Base-by-base conservation (phyloP, 2,113 vertebrate genomes). In the Taurulus bubalis region DNA sequence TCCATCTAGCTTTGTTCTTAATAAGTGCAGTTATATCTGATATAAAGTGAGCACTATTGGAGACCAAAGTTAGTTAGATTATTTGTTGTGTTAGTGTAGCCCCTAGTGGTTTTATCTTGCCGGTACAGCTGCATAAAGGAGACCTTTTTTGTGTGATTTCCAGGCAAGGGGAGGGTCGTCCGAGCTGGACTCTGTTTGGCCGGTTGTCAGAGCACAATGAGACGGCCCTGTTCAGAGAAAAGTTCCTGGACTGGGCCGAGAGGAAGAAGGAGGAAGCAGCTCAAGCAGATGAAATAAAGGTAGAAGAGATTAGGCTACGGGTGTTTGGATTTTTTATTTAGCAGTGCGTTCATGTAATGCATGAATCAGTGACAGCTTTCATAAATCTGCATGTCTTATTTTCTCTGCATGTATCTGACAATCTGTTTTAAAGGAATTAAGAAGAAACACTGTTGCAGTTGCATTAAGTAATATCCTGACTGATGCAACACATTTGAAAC, bases 201-300 rank as follows among this genome's bases (percentile, higher is more conserved):
- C 91, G 95, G 2, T 81, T 96, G 78, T 95, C 95, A 0, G 95
- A 96, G 89, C 95, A 96, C 93, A 96, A 96, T 15, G 95, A 96
- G 84, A 96, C 95, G 0, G 75, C 95, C 2, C 85, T 96, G 66
- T 96, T 96, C 92, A 94, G 86, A 85, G 95, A 96, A 91, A 96
- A 96, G 85, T 96, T 96, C 90, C 89, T 96, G 68, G 95, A 96
- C 89, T 96, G 95, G 95, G 93, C 94, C 0, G 95, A 95, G 75
- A 92, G 85, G 83, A 94, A 89, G 60, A 95, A 95, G 75, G 95
- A 95, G 47, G 94, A 95, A 73, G 28, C 38, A 0, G 59, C 85
- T 36, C 64, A 55, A 34, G 18, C 77, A 1, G 95, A 95, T 83
- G 95, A 96, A 85, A 12, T 93, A 15, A 96, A 94, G 94, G 94